phyloP scores from a whole-genome alignment of 2,797 vertebrate species.

The Psittacula echo region DNA sequence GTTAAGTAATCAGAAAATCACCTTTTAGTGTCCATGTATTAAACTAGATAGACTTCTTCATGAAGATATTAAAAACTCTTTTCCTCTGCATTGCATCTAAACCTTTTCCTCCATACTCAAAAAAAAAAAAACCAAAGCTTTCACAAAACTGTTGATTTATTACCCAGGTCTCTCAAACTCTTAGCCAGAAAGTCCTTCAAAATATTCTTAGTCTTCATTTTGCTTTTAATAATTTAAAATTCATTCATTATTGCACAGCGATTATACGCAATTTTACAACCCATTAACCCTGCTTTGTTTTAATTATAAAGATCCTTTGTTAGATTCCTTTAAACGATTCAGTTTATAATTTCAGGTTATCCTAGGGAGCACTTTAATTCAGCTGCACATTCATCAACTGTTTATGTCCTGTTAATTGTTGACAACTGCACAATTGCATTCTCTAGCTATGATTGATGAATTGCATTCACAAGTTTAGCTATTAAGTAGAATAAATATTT shows the following conservation, averaged over 20 bases:
- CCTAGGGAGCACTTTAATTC: slow-evolving; percentile 85
- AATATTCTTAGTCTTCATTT: slow-evolving; percentile 66
- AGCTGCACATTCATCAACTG: slow-evolving; percentile 87
- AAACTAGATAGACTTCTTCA: neutral
- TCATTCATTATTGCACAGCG: slow-evolving; percentile 80
- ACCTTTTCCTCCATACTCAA: neutral
- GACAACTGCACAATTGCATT: slow-evolving; percentile 88
- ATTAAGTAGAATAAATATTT: slow-evolving; percentile 83
- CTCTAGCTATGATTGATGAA: slow-evolving; percentile 84
- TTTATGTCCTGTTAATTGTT: slow-evolving; percentile 87
- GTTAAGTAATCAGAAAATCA: neutral
- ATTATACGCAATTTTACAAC: slow-evolving; percentile 93
- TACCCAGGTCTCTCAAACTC: slow-evolving; percentile 27
- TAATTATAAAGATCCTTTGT: slow-evolving; percentile 90
- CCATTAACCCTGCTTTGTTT: slow-evolving; percentile 89
- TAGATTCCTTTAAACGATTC: slow-evolving; percentile 86
- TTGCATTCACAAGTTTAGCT: slow-evolving; percentile 73
- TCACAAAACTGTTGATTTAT: slow-evolving; percentile 60
- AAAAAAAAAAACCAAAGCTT: neutral
- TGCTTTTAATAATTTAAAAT: slow-evolving; percentile 80
- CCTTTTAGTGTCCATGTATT: neutral
- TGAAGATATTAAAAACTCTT: neutral
- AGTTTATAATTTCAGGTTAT: slow-evolving; percentile 85
- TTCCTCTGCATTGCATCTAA: neutral
- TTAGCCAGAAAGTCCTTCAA: slow-evolving; percentile 56